These are phyloP conservation scores for Netelia virgata DNA, from an alignment of 2,888 invertebrate species.

Conservation along the genomic window DNA sequence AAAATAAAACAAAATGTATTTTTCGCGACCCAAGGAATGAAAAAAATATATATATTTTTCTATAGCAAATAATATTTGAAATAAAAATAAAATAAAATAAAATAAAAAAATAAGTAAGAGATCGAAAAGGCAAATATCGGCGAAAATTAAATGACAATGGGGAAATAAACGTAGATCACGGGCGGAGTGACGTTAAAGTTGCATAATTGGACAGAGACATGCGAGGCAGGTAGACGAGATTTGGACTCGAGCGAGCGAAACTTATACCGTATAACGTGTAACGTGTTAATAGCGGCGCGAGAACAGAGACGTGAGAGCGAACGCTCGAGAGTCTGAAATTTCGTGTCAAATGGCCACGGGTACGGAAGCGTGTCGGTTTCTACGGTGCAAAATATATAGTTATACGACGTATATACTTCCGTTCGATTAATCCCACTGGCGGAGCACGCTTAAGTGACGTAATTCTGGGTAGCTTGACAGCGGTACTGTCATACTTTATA, in stretches of 20 bases:
- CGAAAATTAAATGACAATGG: not conserved
- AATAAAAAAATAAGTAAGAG: too few relatives aligned
- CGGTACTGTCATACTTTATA: not conserved
- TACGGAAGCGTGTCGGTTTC: slow-evolving; percentile 1
- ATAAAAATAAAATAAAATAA: too few relatives aligned
- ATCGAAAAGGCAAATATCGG: too few relatives aligned
- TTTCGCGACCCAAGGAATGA: too few relatives aligned
- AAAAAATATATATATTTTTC: too few relatives aligned
- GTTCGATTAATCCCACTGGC: slow-evolving; percentile 3
- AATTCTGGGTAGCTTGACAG: slow-evolving; percentile 25
- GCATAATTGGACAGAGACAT: slow-evolving; percentile 5
- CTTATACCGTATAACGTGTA: slow-evolving; percentile 19
- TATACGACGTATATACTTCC: slow-evolving; percentile 10
- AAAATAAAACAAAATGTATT: too few relatives aligned
- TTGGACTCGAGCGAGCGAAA: slow-evolving; percentile 10
- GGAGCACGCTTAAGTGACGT: slow-evolving; percentile 18
- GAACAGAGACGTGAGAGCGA: not conserved
- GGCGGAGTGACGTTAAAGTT: slow-evolving; percentile 2
- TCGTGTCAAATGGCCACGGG: slow-evolving; percentile 28
- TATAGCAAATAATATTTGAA: too few relatives aligned
- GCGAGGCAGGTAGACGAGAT: slow-evolving; percentile 12
- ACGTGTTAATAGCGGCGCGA: not conserved
- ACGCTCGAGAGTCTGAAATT: slow-evolving; percentile 11
- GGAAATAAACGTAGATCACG: not conserved
- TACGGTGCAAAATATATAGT: slow-evolving; percentile 6